Base-by-base conservation (phyloP, 2,888 invertebrate species). In the Agrenia bidenticulata region DNA sequence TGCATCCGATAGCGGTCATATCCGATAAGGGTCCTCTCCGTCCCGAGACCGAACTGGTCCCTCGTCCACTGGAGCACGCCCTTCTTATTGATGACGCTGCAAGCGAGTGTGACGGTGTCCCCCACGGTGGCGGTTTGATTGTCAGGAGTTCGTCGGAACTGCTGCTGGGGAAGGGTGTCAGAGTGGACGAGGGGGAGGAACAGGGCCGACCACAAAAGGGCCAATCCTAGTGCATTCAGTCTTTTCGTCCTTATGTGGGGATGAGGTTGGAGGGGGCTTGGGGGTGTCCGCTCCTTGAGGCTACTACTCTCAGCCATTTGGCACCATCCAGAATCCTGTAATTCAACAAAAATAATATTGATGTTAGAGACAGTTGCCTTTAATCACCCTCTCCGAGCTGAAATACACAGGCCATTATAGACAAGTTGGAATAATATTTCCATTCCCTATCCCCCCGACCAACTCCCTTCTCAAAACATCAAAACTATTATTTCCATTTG, bases 1-100 rank as follows among this genome's bases (percentile, higher is more conserved):
- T 95, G 89, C 96, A 98, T 97, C 73, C 89, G 87, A 82, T 97
- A 97, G 66, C 97, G 85, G 68, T 94, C 92, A 81, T 91, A 97
- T 42, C 93, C 94, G 67, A 91, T 90, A 66, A 97, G 84, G 77
- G 92, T 90, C 73, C 96, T 84, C 78, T 94, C 92, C 0, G 90
- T 87, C 1, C 97, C 97, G 37, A 98, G 85, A 0, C 95, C 97
- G 78, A 96, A 97, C 79, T 94, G 95, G 78, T 96, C 94, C 79
- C 94, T 92, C 64, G 96, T 96, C 98, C 98, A 98, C 80, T 97
- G 97, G 61, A 97, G 85, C 61, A 89, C 87, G 0, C 97, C 97
- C 51, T 11, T 45, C 80, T 94, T 92, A 78, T 90, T 88, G 79
- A 92, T 88, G 24, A 96, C 92, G 45, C 91, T 84, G 80, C 96